Percentiles rank a stretch among this genome's conserved stretches.
Evolutionary conservation across 2,888 invertebrate species (phyloP).

Genomic region (Exocentrus adspersus): DNA sequence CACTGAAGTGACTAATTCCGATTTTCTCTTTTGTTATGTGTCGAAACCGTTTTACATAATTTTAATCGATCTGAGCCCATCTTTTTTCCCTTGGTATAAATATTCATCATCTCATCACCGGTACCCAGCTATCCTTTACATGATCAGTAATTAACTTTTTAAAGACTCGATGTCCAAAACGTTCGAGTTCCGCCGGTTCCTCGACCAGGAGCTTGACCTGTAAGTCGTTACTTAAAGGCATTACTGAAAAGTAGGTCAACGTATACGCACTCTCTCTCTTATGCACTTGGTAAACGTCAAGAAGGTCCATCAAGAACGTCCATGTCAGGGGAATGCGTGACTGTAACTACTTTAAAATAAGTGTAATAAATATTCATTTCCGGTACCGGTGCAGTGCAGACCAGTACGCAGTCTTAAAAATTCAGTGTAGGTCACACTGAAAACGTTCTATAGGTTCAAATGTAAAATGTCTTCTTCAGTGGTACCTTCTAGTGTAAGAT

Average conservation of each 20-base stretch:
- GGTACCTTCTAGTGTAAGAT: no score
- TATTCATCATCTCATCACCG: slow-evolving; percentile 13
- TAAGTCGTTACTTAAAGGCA: not conserved
- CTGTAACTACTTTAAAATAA: not conserved
- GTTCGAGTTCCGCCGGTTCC: not conserved
- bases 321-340: not conserved
- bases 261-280: not conserved
- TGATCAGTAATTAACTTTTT: slow-evolving; percentile 14
- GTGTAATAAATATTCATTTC: not conserved
- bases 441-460: not conserved
- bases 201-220: not conserved
- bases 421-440: not conserved
- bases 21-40: slow-evolving; percentile 22
- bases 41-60: slow-evolving; percentile 25
- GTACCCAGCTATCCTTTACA: not conserved
- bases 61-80: slow-evolving; percentile 7
- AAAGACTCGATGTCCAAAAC: not conserved
- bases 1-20: no score
- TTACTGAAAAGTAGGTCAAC: slow-evolving; percentile 1
- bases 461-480: no score
- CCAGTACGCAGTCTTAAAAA: not conserved
- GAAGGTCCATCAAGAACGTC: not conserved
- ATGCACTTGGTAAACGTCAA: not conserved
- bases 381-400: not conserved
- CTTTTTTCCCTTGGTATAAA: slow-evolving; percentile 11